Evolutionary conservation across 2,113 vertebrate genomes (phyloP).

Genomic region (Phylloscopus trochiloides): DNA sequence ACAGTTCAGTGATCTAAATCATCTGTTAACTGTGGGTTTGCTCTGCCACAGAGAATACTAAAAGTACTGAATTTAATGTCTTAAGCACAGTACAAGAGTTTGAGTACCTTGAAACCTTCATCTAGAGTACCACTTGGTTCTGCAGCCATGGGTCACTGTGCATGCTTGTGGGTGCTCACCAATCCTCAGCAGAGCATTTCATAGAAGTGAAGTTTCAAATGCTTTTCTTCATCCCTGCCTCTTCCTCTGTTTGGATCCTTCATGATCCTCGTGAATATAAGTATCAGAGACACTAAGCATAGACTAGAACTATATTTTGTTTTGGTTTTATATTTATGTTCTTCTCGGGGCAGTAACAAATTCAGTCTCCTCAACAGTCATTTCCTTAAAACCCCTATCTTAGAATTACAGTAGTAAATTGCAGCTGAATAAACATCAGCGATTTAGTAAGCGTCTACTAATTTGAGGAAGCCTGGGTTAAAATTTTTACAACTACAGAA

Average conservation of each 20-base stretch:
- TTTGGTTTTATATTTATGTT: background rate
- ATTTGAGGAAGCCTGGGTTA: background rate
- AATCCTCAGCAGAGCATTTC: background rate
- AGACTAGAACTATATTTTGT: background rate
- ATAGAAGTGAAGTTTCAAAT: background rate
- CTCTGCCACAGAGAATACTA: background rate
- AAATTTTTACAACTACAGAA: background rate
- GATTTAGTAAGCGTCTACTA: background rate
- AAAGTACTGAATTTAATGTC: background rate
- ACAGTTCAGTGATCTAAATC: background rate
- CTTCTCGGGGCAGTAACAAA: background rate
- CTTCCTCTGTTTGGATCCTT: background rate
- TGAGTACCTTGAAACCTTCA: background rate
- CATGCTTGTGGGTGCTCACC: fast-evolving
- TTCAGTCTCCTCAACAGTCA: background rate
- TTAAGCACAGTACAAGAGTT: background rate
- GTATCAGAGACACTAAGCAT: background rate
- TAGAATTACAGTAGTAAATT: background rate
- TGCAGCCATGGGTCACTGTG: fast-evolving
- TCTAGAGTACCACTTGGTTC: background rate
- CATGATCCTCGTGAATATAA: background rate
- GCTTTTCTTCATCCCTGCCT: background rate
- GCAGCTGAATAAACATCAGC: background rate
- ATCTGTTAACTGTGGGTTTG: background rate
- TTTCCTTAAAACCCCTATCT: background rate